Percentiles rank a stretch among this genome's conserved stretches.
phyloP scores from a whole-genome alignment of 2,797 vertebrate species.

The Hemibagrus guttatus region DNA sequence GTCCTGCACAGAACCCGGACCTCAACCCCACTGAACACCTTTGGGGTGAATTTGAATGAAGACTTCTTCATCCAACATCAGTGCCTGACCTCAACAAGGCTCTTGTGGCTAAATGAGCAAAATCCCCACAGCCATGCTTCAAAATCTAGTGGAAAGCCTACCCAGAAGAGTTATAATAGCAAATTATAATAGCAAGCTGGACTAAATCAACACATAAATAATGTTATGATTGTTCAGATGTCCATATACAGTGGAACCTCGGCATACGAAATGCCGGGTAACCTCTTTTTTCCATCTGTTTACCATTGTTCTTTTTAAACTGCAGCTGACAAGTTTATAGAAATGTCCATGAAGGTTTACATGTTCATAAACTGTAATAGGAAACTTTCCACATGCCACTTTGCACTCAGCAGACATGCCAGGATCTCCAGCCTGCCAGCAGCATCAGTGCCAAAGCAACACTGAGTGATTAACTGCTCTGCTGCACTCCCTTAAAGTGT shows the following conservation, averaged over 20 bases:
- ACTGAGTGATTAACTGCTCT: slow-evolving; percentile 29
- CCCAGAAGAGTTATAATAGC: background rate
- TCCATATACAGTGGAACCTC: background rate
- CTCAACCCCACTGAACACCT: background rate
- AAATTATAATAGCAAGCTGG: background rate
- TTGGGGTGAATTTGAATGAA: background rate
- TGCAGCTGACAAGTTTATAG: no score
- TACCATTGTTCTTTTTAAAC: no score
- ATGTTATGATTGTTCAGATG: background rate
- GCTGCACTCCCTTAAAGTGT: slow-evolving; percentile 30
- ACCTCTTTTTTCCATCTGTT: no score
- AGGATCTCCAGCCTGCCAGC: slow-evolving; percentile 15
- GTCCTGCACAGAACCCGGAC: background rate
- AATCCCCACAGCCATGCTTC: no score
- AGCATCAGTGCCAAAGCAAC: slow-evolving; percentile 30
- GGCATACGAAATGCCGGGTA: no score
- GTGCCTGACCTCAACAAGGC: background rate
- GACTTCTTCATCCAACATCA: background rate
- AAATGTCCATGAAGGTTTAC: background rate
- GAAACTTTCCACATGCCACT: background rate
- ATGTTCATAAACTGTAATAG: slow-evolving; percentile 1
- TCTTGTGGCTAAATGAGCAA: background rate
- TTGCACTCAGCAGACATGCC: slow-evolving; percentile 2
- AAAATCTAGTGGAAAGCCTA: no score
- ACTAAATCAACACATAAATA: background rate